phyloP scores from a whole-genome alignment of 1,140 invertebrate genomes.

The Drosophila quadrilineata region DNA sequence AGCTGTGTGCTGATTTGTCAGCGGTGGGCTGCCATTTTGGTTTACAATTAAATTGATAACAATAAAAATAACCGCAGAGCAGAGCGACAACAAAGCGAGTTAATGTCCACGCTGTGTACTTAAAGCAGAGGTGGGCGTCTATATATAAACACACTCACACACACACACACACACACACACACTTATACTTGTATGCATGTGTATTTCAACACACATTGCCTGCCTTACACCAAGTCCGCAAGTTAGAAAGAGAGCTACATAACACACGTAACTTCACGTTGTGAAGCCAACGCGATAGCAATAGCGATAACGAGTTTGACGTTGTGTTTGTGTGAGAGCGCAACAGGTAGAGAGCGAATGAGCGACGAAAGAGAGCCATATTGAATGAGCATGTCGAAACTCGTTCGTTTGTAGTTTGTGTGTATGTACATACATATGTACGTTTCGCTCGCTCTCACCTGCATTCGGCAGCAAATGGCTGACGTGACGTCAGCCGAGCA shows the following conservation, averaged over 20 bases:
- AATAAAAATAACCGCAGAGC: constrained; percentile 34
- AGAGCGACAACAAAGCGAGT: constrained; percentile 55
- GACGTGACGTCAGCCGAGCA: constrained; percentile 42
- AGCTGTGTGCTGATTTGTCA: constrained; percentile 2
- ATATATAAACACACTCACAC: constrained; percentile 1
- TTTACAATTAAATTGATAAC: constrained; percentile 76
- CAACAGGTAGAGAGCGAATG: constrained; percentile 75
- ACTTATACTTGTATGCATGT: not conserved
- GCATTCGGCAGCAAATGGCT: constrained; percentile 40
- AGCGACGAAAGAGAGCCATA: too few relatives aligned
- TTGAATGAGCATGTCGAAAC: constrained; percentile 38
- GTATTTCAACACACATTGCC: not conserved
- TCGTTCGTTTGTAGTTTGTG: constrained; percentile 15
- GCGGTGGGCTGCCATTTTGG: constrained; percentile 61
- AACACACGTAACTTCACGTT: constrained; percentile 26
- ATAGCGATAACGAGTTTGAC: constrained; percentile 60
- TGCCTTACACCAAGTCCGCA: constrained; percentile 10
- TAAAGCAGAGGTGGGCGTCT: constrained; percentile 62
- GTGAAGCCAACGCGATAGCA: constrained; percentile 22
- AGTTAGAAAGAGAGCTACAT: constrained; percentile 31
- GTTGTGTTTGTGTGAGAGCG: constrained; percentile 33
- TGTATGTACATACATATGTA: not conserved
- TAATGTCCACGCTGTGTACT: constrained; percentile 57
- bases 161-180: not conserved
- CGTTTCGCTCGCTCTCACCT: constrained; percentile 22